A percentile compares a stretch with the other conserved stretches of the same genome.
These are phyloP conservation scores for Paramormyrops hopkinsi DNA, from an alignment of 2,797 vertebrate genomes.

Conservation along the genomic window DNA sequence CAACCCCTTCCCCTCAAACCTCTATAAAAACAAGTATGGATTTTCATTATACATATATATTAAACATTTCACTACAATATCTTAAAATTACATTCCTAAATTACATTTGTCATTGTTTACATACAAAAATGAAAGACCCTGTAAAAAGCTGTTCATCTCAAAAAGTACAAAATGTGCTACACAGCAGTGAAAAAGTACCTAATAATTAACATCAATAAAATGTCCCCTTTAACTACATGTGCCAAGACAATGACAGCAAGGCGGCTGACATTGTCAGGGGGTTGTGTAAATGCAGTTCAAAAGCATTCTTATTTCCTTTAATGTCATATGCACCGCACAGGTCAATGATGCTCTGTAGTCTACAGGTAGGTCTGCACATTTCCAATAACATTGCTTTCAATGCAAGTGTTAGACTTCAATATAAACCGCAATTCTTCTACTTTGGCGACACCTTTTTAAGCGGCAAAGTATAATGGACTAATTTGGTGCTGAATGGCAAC, in stretches of 20 bases:
- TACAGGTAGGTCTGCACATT: not conserved
- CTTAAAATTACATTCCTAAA: constrained; percentile 71
- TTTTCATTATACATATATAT: constrained; percentile 64
- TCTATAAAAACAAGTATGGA: constrained; percentile 52
- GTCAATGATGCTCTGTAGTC: not conserved
- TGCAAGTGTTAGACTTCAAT: constrained; percentile 1
- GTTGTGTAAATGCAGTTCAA: constrained; percentile 27
- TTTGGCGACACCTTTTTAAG: not conserved
- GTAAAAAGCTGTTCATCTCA: constrained; percentile 54
- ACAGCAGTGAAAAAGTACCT: constrained; percentile 67
- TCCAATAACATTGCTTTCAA: constrained; percentile 4
- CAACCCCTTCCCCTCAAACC: constrained; percentile 49
- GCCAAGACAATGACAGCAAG: constrained; percentile 42
- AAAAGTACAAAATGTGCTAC: constrained; percentile 49
- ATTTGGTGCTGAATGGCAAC: constrained; percentile 7
- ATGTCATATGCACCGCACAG: not conserved
- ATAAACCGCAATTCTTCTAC: constrained; percentile 5
- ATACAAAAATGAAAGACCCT: constrained; percentile 58
- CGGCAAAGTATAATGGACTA: constrained; percentile 14
- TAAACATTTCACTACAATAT: constrained; percentile 75
- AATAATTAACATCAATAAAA: constrained; percentile 64
- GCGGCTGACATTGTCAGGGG: constrained; percentile 37
- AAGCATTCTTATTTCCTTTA: constrained; percentile 21
- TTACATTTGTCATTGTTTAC: constrained; percentile 57
- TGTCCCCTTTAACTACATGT: constrained; percentile 25